Evolutionary conservation across 2,888 invertebrate genomes (phyloP).

Genomic region (Yponomeuta cagnagella): DNA sequence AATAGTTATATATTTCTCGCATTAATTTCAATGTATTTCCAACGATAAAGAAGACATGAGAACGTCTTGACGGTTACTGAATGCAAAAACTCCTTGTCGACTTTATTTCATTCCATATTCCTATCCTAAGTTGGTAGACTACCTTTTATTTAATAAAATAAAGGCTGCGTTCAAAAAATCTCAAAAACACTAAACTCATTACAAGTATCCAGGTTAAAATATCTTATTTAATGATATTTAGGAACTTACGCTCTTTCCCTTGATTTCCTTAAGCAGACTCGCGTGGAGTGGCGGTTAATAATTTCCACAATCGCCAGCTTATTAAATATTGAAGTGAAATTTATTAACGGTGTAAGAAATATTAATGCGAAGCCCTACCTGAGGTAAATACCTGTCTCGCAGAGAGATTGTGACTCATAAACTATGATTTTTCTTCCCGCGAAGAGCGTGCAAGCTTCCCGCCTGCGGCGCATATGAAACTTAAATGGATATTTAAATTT

Average conservation of each 20-base stretch:
- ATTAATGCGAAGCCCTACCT: constrained; percentile 1
- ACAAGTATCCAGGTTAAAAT: too few species aligned
- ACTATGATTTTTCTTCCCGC: neutral
- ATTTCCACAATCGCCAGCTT: neutral
- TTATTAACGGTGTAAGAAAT: neutral
- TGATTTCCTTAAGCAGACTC: neutral
- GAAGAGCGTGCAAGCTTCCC: neutral
- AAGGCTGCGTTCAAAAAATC: too few species aligned
- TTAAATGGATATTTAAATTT: constrained; percentile 1
- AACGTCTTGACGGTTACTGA: too few species aligned
- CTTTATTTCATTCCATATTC: too few species aligned
- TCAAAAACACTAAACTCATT: too few species aligned
- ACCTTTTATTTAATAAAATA: too few species aligned
- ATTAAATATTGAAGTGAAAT: neutral
- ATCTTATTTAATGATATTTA: too few species aligned
- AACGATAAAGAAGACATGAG: too few species aligned
- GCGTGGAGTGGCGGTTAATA: neutral
- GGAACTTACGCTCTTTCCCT: neutral
- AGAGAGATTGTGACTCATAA: neutral
- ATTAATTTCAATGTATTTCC: too few species aligned
- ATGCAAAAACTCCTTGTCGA: too few species aligned
- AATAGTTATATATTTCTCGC: too few species aligned
- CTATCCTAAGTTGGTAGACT: too few species aligned
- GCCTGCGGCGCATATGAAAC: neutral
- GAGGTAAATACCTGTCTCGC: neutral